Base-by-base conservation (phyloP, 2,113 vertebrate genomes). In the Misgurnus anguillicaudatus region DNA sequence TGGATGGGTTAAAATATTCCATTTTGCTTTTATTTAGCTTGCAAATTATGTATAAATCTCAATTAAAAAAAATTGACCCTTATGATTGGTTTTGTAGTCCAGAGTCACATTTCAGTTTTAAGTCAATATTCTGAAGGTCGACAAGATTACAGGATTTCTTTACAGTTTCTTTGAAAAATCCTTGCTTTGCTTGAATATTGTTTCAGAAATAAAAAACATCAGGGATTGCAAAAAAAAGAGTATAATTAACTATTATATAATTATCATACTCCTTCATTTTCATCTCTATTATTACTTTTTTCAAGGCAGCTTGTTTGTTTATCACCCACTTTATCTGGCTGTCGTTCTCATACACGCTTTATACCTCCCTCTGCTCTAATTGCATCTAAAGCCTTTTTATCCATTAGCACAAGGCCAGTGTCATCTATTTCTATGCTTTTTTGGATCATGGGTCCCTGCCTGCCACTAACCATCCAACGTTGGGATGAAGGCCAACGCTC, bases 371-470 rank as follows among this genome's bases (percentile, higher is more conserved):
- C 31, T 39, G 31, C 51, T 16, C 48, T 68, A 55, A 55, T 41
- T 11, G 11, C 55, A 36, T 78, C 41, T 61, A 36, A 61, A 38
- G 16, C 36, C 14, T 14, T 21, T 61, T 51, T 78, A 62, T 70
- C 17, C 41, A 62, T 69, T 69, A 69, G 53, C 19, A 68, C 65
- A 70, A 78, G 76, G 38, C 39, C 61, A 24, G 17, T 11, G 4
- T 17, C 36, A 80, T 74, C 62, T 58, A 67, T 67, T 67, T 47
- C 24, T 41, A 47, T 80, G 39, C 38, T 41, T 45, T 19, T 53
- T 31, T 31, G 24, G 24, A 31, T 31, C 10, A 31, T 65, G 19
- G 19, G 69, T 8, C 14, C 31, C 39, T 36, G 11, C 24, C 53
- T n/a, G 9, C 38, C 36, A 69, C 39, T 69, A 16, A 31, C 16